These are phyloP conservation scores for Ooceraea biroi DNA, from an alignment of 1,140 invertebrate genomes.

Conservation along the genomic window DNA sequence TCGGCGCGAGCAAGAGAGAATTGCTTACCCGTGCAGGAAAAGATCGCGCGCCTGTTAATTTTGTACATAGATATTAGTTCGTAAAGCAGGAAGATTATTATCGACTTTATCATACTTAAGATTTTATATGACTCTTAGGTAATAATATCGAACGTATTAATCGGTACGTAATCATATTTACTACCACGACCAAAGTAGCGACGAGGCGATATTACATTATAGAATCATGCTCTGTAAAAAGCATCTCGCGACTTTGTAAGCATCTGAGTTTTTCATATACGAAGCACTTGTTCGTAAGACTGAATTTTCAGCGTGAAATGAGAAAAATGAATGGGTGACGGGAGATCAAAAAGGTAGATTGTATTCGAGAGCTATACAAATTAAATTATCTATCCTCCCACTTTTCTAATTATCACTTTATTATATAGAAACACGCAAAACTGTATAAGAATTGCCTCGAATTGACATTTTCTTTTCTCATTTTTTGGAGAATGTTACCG, in stretches of 20 bases:
- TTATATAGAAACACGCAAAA: neutral
- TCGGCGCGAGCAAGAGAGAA: slow-evolving; percentile 14
- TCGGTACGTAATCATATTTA: slow-evolving; percentile 78
- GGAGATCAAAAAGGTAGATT: neutral
- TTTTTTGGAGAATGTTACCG: neutral
- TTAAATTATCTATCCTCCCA: neutral
- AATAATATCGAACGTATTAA: slow-evolving; percentile 69
- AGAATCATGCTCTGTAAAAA: slow-evolving; percentile 46
- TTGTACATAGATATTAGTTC: slow-evolving; percentile 80
- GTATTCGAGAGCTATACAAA: slow-evolving; percentile 6
- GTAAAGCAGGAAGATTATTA: slow-evolving; percentile 75
- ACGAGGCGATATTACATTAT: slow-evolving; percentile 49
- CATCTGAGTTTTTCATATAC: slow-evolving; percentile 39
- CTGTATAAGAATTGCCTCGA: neutral
- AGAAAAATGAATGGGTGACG: neutral
- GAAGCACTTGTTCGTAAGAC: slow-evolving; percentile 43
- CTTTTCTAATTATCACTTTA: slow-evolving; percentile 22
- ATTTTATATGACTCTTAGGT: slow-evolving; percentile 80
- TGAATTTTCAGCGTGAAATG: slow-evolving; percentile 28
- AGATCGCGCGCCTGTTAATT: slow-evolving; percentile 76
- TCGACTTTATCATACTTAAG: slow-evolving; percentile 76
- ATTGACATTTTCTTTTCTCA: slow-evolving; percentile 31
- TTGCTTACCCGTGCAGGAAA: slow-evolving; percentile 7
- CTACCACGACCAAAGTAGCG: slow-evolving; percentile 83
- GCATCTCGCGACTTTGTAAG: slow-evolving; percentile 30